Conservation (phyloP, 2,888 invertebrate genomes). For the Chydorus sphaericus region DNA sequence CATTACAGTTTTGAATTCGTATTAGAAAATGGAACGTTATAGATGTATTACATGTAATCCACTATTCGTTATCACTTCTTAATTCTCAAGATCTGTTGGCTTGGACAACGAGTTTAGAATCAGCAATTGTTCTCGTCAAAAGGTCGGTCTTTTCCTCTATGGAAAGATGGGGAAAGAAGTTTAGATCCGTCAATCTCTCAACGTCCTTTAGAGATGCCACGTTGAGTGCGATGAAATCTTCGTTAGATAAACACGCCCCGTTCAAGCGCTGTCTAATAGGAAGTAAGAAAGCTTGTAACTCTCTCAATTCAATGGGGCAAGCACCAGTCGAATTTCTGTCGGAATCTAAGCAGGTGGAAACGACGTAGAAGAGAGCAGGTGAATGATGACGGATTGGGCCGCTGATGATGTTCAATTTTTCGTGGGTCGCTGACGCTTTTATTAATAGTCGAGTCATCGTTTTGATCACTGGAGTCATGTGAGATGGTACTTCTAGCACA, state of each 20-base stretch:
- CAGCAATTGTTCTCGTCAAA: not conserved
- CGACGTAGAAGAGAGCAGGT: conserved; percentile 1
- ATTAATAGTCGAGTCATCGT: not conserved
- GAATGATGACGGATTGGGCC: not conserved
- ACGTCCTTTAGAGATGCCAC: conserved; percentile 6
- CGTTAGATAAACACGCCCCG: not conserved
- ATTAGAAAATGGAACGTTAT: too few species aligned
- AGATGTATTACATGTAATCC: too few species aligned
- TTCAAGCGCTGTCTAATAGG: not conserved
- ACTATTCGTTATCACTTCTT: too few species aligned
- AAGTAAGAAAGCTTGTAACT: conserved; percentile 4
- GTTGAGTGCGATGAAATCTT: conserved; percentile 6
- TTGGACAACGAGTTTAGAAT: not conserved
- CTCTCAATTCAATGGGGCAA: not conserved
- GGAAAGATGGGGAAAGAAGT: conserved; percentile 2
- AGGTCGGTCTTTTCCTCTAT: not conserved
- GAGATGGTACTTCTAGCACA: not conserved
- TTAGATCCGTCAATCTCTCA: not conserved
- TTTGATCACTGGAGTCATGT: not conserved
- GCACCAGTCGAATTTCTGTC: not conserved
- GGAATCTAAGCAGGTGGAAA: conserved; percentile 11
- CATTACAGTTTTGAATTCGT: too few species aligned
- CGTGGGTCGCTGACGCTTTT: not conserved
- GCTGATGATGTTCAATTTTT: not conserved
- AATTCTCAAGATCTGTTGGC: not conserved